Evolutionary conservation across 2,888 invertebrate species (phyloP), one percentile per base, ranked within the genome.

Genomic region (Tribolium freemani): DNA sequence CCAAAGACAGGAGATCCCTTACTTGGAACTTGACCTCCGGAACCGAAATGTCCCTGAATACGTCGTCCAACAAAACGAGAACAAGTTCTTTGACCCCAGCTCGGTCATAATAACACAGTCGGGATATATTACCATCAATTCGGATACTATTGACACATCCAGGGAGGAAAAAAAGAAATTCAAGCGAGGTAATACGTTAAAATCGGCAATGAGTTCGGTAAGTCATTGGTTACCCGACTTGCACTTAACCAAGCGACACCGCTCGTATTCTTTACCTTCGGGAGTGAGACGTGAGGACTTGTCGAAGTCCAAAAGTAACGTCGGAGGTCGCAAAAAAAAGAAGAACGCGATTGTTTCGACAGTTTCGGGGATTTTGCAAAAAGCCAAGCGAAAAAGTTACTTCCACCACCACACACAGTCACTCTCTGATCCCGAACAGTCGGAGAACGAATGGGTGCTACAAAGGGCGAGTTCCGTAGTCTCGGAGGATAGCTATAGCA

Each of bases 331-430:
- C 79, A 92, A 93, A 81, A 94, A 94, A 87, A 94, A 94, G 84
- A 94, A 94, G 83, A 93, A 93, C 77, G 92, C 93, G 3, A 88
- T 96, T 63, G 94, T 95, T 0, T 92, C 94, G 0, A 95, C 95
- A 0, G 93, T 96, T 87, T 95, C 94, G 0, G 95, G 94, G 16
- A 91, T 96, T 74, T 87, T 96, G 78, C 94, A 95, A 84, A 96
- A 95, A 87, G 95, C 95, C 0, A 93, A 94, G 83, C 86, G 93
- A 79, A 91, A 91, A 85, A 89, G 90, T 5, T 88, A 89, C 77
- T 88, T 89, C 76, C 91, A 91, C 78, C 86, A 87, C 73, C 86
- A 86, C 8, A 85, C 88, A 0, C 91, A 92, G 79, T 93, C 93
- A 0, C 82, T 93, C 60, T 93, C 94, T 8, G 93, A 94, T 82